These are phyloP conservation scores for Dryobotodes eremita DNA, from an alignment of 2,888 invertebrate species.

Conservation along the genomic window DNA sequence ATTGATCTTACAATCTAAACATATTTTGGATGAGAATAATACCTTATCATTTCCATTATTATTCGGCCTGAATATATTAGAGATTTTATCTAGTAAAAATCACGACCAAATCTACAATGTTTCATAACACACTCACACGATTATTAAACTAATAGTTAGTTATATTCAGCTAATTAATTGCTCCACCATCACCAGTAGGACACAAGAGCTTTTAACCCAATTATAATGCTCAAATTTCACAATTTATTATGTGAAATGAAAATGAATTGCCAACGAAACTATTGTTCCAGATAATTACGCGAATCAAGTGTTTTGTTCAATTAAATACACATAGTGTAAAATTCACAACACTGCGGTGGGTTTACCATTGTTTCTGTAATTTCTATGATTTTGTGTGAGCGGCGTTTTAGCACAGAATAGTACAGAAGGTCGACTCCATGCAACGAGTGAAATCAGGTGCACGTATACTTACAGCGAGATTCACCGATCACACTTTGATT, in stretches of 20 bases:
- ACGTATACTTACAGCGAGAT: not conserved
- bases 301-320: constrained; percentile 63
- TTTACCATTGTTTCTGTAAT: constrained; percentile 39
- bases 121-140: constrained; percentile 21
- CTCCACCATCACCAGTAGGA: constrained; percentile 13
- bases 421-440: not conserved
- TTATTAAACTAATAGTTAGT: constrained; percentile 19
- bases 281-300: constrained; percentile 70
- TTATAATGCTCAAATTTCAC: constrained; percentile 54
- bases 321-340: constrained; percentile 38
- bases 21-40: not conserved
- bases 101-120: not conserved
- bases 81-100: not conserved
- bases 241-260: constrained; percentile 66
- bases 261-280: constrained; percentile 61
- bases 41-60: not conserved
- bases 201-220: constrained; percentile 31
- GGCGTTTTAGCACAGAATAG: not conserved
- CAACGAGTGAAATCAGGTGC: not conserved
- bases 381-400: constrained; percentile 34
- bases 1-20: not conserved
- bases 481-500: no score
- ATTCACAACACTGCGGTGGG: constrained; percentile 42
- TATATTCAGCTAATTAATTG: constrained; percentile 37
- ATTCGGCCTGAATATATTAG: not conserved